Evolutionary conservation across 2,888 invertebrate genomes (phyloP).

Genomic region (Ectemnius lituratus): DNA sequence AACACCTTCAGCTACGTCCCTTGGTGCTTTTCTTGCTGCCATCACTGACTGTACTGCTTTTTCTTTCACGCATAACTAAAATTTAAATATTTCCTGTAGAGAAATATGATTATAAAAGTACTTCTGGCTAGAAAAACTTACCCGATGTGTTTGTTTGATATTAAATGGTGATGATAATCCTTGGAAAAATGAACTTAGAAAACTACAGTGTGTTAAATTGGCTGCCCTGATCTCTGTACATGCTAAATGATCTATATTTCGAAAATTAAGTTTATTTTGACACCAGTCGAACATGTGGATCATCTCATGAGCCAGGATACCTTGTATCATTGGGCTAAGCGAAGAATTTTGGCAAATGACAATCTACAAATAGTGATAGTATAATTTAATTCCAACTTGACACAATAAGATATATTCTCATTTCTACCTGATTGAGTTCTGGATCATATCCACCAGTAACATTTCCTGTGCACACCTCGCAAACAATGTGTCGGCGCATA

Average conservation of each 20-base stretch:
- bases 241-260: slow-evolving; percentile 93
- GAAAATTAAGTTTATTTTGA: slow-evolving; percentile 91
- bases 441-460: slow-evolving; percentile 96
- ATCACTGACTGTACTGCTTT: slow-evolving; percentile 92
- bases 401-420: not conserved
- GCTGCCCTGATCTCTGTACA: slow-evolving; percentile 98
- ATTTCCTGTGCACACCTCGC: slow-evolving; percentile 91
- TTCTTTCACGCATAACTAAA: slow-evolving; percentile 91
- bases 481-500: slow-evolving; percentile 91
- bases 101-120: slow-evolving; percentile 1
- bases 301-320: slow-evolving; percentile 93
- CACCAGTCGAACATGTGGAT: slow-evolving; percentile 98
- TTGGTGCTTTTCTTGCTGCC: slow-evolving; percentile 87
- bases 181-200: slow-evolving; percentile 87
- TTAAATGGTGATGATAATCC: slow-evolving; percentile 87
- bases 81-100: slow-evolving; percentile 41
- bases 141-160: slow-evolving; percentile 88
- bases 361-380: slow-evolving; percentile 80
- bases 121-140: slow-evolving; percentile 68
- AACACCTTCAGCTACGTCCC: slow-evolving; percentile 85
- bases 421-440: slow-evolving; percentile 85
- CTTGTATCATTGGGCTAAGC: slow-evolving; percentile 85
- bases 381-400: not conserved
- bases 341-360: slow-evolving; percentile 94
- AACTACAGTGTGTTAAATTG: slow-evolving; percentile 95